Evolutionary conservation across 2,888 invertebrate genomes (phyloP), one percentile per base, ranked within the genome.

Genomic region (Miltochrista miniata): DNA sequence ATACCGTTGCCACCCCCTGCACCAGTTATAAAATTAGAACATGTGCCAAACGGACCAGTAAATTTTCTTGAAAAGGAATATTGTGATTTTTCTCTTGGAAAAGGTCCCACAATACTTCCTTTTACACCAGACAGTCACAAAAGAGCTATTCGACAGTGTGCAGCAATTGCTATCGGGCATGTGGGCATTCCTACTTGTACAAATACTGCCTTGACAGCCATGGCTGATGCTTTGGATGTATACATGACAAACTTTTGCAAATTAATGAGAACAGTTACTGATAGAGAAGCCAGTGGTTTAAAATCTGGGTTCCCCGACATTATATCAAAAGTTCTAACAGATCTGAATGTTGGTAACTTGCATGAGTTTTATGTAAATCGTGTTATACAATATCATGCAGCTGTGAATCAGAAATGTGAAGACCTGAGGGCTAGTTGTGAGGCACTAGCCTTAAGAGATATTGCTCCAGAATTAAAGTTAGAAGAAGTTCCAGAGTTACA

Each of bases 401-500:
- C 79, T 56, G 71, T 86, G 7, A 85, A 84, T 54, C 79, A 75
- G 31, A 83, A 73, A 56, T 90, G 90, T 71, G 76, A 81, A 35
- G 64, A 76, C 11, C 62, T 90, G 35, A 74, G 72, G 46, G 61
- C 60, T 13, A 81, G 85, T 11, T 87, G 86, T 74, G 87, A 87
- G 63, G 71, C 78, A 7, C 56, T 87, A 45, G 79, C 85, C 29
- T 72, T 86, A 35, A 85, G 84, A 12, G 85, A 85, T 37, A 77
- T 87, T 43, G 74, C 87, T 33, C 87, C 87, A 13, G 85, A 84
- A 41, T 68, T 87, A 54, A 92, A 87, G 54, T 67, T 90, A n/a
- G 87, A 88, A 64, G 91, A 91, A 61, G 91, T 93, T 0, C 93
- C 93, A 0, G 92, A 93, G 58, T 69, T 93, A 45, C 93, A 93